Evolutionary conservation across 2,113 vertebrate genomes (phyloP).

Genomic region (Ptilorrhoa leucosticta): DNA sequence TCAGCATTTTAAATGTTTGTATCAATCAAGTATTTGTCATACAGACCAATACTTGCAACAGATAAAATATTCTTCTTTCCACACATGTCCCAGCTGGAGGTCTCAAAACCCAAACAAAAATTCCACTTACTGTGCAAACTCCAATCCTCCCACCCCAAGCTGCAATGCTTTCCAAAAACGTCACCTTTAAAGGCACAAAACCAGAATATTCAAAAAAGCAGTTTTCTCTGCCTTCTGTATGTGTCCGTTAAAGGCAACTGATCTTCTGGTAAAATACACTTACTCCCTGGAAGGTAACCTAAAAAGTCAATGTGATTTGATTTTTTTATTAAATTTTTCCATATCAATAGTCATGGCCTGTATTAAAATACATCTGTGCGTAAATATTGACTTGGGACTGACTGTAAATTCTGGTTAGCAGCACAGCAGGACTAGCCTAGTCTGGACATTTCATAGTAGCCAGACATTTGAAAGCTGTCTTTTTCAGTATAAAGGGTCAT

Average conservation of each 20-base stretch:
- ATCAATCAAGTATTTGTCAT: background rate
- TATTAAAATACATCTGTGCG: background rate
- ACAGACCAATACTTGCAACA: background rate
- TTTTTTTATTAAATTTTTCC: background rate
- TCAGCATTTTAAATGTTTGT: background rate
- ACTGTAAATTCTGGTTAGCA: background rate
- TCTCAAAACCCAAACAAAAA: background rate
- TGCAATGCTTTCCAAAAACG: background rate
- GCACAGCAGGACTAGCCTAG: background rate
- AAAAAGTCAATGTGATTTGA: background rate
- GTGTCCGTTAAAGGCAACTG: background rate
- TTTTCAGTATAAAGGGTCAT: background rate
- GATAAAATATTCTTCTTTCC: background rate
- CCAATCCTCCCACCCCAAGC: background rate
- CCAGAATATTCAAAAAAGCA: background rate
- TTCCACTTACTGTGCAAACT: background rate
- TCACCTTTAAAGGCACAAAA: background rate
- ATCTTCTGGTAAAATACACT: background rate
- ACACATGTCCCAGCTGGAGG: background rate
- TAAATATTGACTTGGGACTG: background rate
- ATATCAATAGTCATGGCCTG: background rate
- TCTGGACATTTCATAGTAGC: background rate
- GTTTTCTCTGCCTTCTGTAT: background rate
- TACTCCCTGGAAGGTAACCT: background rate
- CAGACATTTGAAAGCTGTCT: background rate